Base-by-base conservation (phyloP, 2,113 vertebrate genomes). In the Ophthalmolycus amberensis region DNA sequence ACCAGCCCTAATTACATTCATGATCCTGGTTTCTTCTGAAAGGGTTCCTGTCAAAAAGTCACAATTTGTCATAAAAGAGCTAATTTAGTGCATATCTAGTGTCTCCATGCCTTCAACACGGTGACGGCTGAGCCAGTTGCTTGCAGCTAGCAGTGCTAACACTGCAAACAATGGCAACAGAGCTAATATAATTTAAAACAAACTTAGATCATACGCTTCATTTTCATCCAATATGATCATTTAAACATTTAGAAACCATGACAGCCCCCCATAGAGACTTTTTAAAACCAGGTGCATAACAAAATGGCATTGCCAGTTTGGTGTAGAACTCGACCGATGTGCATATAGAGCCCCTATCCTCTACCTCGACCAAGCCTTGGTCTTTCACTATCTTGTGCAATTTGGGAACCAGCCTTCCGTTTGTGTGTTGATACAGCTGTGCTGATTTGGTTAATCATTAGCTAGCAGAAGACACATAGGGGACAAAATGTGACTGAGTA, bases 391-490 rank as follows among this genome's bases (percentile, higher is more conserved):
- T 82, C 82, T 77, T 56, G 34, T 62, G 59, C 27, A 11, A 16
- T 80, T 37, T 73, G 75, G 52, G 82, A 81, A 87, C 16, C 71
- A n/a, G 72, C 68, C 65, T 6, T 25, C 54, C 70, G 72, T 65
- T 44, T 80, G 64, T 72, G 74, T 88, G 77, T 85, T 77, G 79
- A 75, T 71, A 70, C 84, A 86, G 79, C 81, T 87, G 87, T 25
- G 37, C 64, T 48, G 76, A 78, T 83, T 44, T 70, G 77, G 87
- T 90, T 84, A 85, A 91, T 89, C 80, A 86, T 87, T 87, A 74
- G 75, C 82, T 52, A 72, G 74, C 12, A 54, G 44, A 62, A 48
- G 64, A 64, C 42, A 64, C 42, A 27, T 16, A 16, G 15, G 20
- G 85, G 20, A 83, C 64, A 72, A 8, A 40, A 9, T 50, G 86